Conservation (phyloP, 2,113 vertebrate genomes). For the Lampris incognitus region DNA sequence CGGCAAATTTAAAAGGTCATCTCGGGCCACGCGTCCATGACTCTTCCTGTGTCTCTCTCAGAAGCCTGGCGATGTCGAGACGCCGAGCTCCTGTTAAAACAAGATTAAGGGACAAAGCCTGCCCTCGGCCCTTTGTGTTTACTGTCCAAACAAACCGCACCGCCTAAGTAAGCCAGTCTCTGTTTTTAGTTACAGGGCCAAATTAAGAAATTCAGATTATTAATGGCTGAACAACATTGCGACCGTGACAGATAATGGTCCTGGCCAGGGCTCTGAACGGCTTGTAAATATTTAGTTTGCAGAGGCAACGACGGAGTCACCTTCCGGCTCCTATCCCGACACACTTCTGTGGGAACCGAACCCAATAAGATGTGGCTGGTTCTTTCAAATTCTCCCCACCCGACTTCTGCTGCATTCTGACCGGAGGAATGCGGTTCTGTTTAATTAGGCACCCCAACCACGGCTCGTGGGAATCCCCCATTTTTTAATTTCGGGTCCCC, state of each 20-base stretch:
- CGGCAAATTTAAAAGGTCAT: constrained; percentile 30
- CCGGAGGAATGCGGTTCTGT: constrained; percentile 84
- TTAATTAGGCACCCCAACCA: constrained; percentile 85
- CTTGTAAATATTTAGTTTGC: constrained; percentile 71
- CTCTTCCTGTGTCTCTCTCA: constrained; percentile 45
- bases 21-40: constrained; percentile 16
- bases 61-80: constrained; percentile 54
- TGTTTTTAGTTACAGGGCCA: constrained; percentile 40
- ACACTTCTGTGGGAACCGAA: constrained; percentile 64
- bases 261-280: constrained; percentile 39
- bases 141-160: constrained; percentile 67
- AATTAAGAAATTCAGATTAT: constrained; percentile 57
- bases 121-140: constrained; percentile 52
- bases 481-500: constrained; percentile 82
- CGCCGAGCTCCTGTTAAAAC: constrained; percentile 46
- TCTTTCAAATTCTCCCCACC: constrained; percentile 20
- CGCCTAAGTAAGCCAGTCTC: constrained; percentile 32
- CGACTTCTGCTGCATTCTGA: constrained; percentile 32
- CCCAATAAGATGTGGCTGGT: constrained; percentile 25
- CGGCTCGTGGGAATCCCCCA: constrained; percentile 71
- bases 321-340: constrained; percentile 30
- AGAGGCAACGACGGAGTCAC: constrained; percentile 51
- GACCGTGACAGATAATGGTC: constrained; percentile 36
- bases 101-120: constrained; percentile 56
- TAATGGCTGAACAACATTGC: constrained; percentile 66